Evolutionary conservation across 30 jellyfish, hydroid and myxozoan species (phyloP).

Genomic region (Mastigias papua): DNA sequence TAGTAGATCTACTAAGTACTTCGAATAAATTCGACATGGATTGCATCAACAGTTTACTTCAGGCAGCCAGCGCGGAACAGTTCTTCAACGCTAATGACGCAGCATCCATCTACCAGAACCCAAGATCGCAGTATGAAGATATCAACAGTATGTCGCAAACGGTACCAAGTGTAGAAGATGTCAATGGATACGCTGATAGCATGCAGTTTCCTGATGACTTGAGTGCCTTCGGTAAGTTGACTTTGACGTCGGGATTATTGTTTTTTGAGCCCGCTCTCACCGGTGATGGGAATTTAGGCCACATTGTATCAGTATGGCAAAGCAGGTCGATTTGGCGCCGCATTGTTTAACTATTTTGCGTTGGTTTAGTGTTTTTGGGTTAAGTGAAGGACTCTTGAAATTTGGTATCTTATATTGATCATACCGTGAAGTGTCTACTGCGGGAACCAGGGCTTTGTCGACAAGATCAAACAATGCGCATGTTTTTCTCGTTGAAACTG

Average conservation of each 20-base stretch:
- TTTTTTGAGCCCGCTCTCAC: neutral
- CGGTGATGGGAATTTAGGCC: neutral
- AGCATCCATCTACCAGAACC: conserved; percentile 61
- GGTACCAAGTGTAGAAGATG: conserved; percentile 91
- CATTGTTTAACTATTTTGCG: too few species aligned
- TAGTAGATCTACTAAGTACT: conserved; percentile 17
- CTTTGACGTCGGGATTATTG: neutral
- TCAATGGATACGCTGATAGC: conserved; percentile 69
- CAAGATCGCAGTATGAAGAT: conserved; percentile 81
- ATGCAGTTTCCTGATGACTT: conserved; percentile 80
- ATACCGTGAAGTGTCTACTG: neutral
- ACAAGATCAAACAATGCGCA: neutral
- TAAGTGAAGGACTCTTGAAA: too few species aligned
- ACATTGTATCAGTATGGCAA: too few species aligned
- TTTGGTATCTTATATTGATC: neutral
- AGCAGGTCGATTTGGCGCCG: too few species aligned
- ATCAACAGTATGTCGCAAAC: conserved; percentile 84
- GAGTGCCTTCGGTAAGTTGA: conserved; percentile 62
- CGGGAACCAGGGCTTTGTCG: neutral
- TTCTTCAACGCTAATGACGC: conserved; percentile 89
- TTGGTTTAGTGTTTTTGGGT: too few species aligned
- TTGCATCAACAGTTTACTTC: conserved; percentile 88
- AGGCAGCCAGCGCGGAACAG: conserved; percentile 96
- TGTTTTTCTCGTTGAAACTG: conserved; percentile 4
- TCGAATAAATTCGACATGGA: conserved; percentile 65